Evolutionary conservation across 2,797 vertebrate species (phyloP).

Genomic region (Mus spretus): DNA sequence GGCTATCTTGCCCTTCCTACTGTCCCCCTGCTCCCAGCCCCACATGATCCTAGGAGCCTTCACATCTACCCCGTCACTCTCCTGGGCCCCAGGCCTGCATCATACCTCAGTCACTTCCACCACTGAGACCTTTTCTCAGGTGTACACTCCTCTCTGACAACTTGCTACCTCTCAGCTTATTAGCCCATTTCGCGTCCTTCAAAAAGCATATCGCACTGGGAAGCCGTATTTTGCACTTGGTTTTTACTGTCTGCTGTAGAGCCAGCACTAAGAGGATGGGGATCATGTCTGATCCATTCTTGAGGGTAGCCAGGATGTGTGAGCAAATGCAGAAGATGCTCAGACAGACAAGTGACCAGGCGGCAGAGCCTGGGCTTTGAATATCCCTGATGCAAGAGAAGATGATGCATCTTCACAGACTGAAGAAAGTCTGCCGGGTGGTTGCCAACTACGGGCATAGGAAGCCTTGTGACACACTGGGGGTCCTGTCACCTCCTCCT

Average conservation of each 20-base stretch:
- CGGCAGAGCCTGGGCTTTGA: background rate
- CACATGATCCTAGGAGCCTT: background rate
- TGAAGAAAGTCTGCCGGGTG: background rate
- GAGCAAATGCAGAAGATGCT: background rate
- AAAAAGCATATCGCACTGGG: background rate
- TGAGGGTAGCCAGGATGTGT: background rate
- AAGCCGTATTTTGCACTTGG: background rate
- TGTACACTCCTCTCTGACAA: background rate
- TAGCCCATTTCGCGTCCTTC: background rate
- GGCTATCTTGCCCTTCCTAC: background rate
- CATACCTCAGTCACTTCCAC: background rate
- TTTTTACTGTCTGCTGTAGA: background rate
- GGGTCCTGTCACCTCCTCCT: background rate
- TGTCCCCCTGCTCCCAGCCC: background rate
- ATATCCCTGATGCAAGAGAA: background rate
- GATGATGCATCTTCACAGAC: background rate
- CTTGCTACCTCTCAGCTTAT: background rate
- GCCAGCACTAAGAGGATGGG: background rate
- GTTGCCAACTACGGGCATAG: background rate
- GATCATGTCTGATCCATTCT: background rate
- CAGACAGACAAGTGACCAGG: background rate
- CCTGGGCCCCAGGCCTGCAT: background rate
- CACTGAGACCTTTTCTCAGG: background rate
- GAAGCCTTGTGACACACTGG: background rate
- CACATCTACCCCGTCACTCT: rapidly evolving